Base-by-base conservation (phyloP, 2,113 vertebrate genomes). In the Eleginops maclovinus region DNA sequence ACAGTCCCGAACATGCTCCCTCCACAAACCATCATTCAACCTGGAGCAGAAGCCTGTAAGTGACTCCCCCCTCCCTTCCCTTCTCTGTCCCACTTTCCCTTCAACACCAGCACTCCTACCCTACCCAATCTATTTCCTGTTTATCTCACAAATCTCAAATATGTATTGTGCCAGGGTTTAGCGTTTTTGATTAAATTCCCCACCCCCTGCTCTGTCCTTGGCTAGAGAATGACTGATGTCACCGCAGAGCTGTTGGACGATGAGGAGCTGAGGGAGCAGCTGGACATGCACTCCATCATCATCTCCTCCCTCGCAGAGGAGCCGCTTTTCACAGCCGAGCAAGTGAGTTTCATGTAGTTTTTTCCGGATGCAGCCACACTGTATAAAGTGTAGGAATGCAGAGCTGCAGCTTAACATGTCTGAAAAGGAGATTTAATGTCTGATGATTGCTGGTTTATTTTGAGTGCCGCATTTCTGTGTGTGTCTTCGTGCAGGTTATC, bases 251-350 rank as follows among this genome's bases (percentile, higher is more conserved):
- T 96, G 11, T 97, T 96, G 4, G 98, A 99, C 55, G 97, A 98
- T 0, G 98, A 99, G 85, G 98, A 99, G 75, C 92, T 99, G 82
- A 95, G 97, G 85, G 98, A 99, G 53, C 97, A 99, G 85, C 85
- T 99, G 92, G 98, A 99, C 87, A 96, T 98, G 96, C 98, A 99
- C 90, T 95, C 98, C 10, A 98, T 99, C 90, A 98, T 99, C 3
- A 96, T 98, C 51, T 97, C 98, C 62, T 97, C 96, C 31, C 92
- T 99, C 36, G 94, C 81, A 0, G 96, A 99, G 5, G 97, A 99
- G 72, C 98, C 98, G 0, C 94, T 99, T 15, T 96, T 97, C 91
- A 99, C 98, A 10, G 97, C 97, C 40, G 98, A 99, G 70, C 97
- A 99, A 97, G 98, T 98, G 68, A 13, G 61, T 22, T 28, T 17